Conservation (phyloP, 1,140 invertebrate species). For the Hetaerina americana region DNA sequence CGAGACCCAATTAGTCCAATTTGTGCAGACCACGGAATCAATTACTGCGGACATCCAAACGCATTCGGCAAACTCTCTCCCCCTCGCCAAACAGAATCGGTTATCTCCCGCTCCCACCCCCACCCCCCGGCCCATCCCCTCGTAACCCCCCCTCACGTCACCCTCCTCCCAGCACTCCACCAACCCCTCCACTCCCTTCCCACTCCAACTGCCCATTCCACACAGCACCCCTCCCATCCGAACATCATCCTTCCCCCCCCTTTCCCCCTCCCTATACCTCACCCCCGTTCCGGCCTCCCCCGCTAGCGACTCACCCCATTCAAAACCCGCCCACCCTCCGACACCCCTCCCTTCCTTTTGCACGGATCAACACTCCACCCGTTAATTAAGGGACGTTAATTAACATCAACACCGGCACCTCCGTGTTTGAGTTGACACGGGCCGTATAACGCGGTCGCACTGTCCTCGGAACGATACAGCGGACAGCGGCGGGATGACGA, state of each 20-base stretch:
- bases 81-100: neutral
- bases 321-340: too few species aligned
- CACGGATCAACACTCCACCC: neutral
- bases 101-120: neutral
- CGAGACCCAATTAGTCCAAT: neutral
- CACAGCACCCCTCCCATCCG: too few species aligned
- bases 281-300: neutral
- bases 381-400: neutral
- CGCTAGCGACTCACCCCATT: too few species aligned
- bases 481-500: neutral
- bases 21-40: neutral
- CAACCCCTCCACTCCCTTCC: neutral
- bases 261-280: neutral
- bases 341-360: neutral
- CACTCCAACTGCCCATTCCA: too few species aligned
- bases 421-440: neutral
- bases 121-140: neutral
- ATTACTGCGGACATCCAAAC: neutral
- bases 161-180: too few species aligned
- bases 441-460: neutral
- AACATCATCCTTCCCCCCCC: neutral
- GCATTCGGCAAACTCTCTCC: neutral
- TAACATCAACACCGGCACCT: neutral
- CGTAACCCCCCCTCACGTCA: neutral
- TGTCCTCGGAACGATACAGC: neutral